Evolutionary conservation across 2,888 invertebrate genomes (phyloP), one percentile per base, ranked within the genome.

Genomic region (Parnassius glacialis): DNA sequence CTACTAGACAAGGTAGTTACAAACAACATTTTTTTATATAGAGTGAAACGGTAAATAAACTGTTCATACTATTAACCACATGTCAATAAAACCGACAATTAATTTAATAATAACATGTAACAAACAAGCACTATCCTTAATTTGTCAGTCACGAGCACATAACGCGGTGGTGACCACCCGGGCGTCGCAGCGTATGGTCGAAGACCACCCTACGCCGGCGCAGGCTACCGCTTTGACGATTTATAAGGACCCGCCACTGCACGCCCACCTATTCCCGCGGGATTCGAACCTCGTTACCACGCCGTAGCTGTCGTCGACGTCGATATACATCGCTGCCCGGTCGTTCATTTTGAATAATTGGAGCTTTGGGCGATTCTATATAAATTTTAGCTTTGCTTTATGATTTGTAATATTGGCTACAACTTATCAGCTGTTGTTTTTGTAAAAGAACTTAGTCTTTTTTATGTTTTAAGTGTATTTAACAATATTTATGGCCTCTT

Each of bases 221-320:
- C 41, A 56, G 16, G 86, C 85, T 85, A 87, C 86, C 71, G 84
- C 79, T 67, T 65, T 72, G 74, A 73, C 80, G 74, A 85, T 85
- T 84, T 84, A 86, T 86, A 83, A 83, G 76, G 44, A 69, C 72
- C 74, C 70, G 78, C 78, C 80, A 75, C 70, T 74, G 71, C 81
- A 54, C 86, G 85, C 87, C 86, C 85, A 85, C 84, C 81, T 48
- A 13, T n/a, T 48, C 62, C 57, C 51, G 54, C 53, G 57, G 58
- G 54, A 67, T 62, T 66, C 66, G 64, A 67, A 62, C 60, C 65
- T 61, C 48, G 60, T 53, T 65, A 61, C 61, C 61, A 56, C 41
- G n/a, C 42, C 25, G 42, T 16, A n/a, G 43, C 52, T 45, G 42
- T 3, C 10, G 7, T 43, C 16, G 13, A 48, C 3, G 7, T 11